phyloP scores from a whole-genome alignment of 2,797 vertebrate genomes.

The Eupleurogrammus muticus region DNA sequence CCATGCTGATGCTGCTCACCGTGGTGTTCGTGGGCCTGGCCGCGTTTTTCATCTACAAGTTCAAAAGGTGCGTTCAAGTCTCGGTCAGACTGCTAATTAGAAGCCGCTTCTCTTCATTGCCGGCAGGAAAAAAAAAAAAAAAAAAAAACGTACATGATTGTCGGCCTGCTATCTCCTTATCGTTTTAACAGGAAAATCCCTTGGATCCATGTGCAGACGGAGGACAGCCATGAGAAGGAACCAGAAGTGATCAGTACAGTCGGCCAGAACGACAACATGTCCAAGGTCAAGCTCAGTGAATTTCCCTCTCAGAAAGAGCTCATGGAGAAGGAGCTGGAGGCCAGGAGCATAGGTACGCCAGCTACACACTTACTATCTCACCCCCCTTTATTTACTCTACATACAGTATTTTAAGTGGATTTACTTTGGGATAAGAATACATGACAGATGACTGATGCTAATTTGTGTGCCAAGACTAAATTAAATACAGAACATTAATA shows the following conservation, averaged over 20 bases:
- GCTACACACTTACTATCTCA: not conserved
- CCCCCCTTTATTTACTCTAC: not conserved
- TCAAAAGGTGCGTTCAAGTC: conserved; percentile 90
- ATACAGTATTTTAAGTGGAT: not conserved
- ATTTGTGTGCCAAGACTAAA: conserved; percentile 22
- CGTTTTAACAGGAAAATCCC: conserved; percentile 91
- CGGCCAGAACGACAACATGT: conserved; percentile 89
- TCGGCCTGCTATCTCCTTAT: not conserved
- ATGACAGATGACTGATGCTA: not conserved
- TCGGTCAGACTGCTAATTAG: not conserved
- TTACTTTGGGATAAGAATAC: conserved; percentile 14
- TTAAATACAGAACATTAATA: conserved; percentile 44
- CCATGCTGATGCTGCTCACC: conserved; percentile 93
- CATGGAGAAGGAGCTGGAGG: conserved; percentile 92
- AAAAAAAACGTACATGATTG: not conserved
- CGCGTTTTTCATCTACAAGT: conserved; percentile 97
- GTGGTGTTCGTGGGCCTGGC: conserved; percentile 93
- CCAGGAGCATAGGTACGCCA: conserved; percentile 88
- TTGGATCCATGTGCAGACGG: conserved; percentile 96
- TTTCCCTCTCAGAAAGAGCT: conserved; percentile 88
- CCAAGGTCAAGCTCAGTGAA: conserved; percentile 79
- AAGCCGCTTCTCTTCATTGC: not conserved
- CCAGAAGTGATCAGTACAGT: conserved; percentile 96
- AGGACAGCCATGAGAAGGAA: conserved; percentile 95
- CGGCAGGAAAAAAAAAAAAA: no score